phyloP scores from a whole-genome alignment of 37 sponge, comb jelly and placozoan genomes.

The Diacarnus erythraeanus region DNA sequence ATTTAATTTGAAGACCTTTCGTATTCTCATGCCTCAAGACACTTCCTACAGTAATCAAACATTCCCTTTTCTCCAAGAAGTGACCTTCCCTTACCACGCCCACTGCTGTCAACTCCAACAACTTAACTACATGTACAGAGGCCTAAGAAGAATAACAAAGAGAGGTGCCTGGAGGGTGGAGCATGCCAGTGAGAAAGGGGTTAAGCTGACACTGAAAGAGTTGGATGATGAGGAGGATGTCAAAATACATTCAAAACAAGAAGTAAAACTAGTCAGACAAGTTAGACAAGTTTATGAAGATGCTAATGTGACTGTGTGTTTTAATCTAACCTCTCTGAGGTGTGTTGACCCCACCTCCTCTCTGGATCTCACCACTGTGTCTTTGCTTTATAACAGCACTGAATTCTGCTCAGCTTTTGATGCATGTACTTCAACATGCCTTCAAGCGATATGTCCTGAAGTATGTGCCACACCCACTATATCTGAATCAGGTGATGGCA shows the following conservation, averaged over 20 bases:
- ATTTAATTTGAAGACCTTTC: background rate
- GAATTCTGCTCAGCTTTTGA: background rate
- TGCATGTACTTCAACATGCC: background rate
- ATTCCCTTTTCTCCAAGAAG: slow-evolving; percentile 35
- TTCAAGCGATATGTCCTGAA: background rate
- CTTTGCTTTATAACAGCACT: background rate
- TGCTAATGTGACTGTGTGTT: background rate
- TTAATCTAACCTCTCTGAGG: background rate
- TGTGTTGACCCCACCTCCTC: background rate
- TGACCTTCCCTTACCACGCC: slow-evolving; percentile 35
- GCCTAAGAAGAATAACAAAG: background rate
- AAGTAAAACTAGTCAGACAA: background rate
- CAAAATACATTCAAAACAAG: too few species aligned
- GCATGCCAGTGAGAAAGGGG: background rate
- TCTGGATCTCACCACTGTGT: background rate
- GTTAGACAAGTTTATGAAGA: background rate
- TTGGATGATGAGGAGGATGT: too few species aligned
- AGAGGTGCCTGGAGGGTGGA: background rate
- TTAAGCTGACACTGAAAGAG: too few species aligned
- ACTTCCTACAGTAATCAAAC: slow-evolving; percentile 6
- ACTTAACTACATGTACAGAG: background rate
- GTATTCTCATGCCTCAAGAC: background rate
- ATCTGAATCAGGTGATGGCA: background rate
- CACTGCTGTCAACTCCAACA: slow-evolving; percentile 47
- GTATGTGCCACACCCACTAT: background rate